Evolutionary conservation across 2,113 vertebrate genomes (phyloP).

Genomic region (Microcebus jonahi): DNA sequence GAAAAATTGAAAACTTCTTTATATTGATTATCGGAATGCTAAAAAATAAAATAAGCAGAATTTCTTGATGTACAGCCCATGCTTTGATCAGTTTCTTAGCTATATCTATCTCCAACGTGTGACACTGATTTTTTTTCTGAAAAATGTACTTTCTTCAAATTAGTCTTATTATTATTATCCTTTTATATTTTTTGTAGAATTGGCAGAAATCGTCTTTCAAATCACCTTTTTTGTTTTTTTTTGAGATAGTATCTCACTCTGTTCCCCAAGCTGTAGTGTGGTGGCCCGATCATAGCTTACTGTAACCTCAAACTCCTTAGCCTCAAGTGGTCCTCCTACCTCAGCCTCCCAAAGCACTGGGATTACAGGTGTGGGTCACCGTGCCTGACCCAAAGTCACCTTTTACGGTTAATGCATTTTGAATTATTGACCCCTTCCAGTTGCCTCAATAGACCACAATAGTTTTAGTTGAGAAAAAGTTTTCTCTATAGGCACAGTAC

Average conservation of each 20-base stretch:
- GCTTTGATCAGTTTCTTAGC: not conserved
- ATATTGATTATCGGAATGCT: not conserved
- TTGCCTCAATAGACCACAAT: not conserved
- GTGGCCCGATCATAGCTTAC: not conserved
- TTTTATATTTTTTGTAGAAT: not conserved
- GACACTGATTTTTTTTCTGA: not conserved
- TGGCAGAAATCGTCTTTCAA: not conserved
- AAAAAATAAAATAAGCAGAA: not conserved
- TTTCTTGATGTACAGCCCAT: not conserved
- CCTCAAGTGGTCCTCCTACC: not conserved
- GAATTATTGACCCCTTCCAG: not conserved
- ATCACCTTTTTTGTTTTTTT: not conserved
- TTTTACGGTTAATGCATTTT: not conserved
- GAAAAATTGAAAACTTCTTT: not conserved
- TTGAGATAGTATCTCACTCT: not conserved
- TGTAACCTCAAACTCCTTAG: not conserved
- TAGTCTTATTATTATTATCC: not conserved
- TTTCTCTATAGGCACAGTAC: not conserved
- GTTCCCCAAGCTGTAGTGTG: not conserved
- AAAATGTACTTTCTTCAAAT: not conserved
- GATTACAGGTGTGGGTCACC: not conserved
- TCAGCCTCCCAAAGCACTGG: not conserved
- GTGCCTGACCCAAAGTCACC: not conserved
- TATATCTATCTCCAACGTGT: not conserved
- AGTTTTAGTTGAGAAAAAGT: constrained; percentile 4